Percentiles rank a stretch among this genome's conserved stretches.
phyloP scores from a whole-genome alignment of 2,888 invertebrate genomes.

The Mimas tiliae region DNA sequence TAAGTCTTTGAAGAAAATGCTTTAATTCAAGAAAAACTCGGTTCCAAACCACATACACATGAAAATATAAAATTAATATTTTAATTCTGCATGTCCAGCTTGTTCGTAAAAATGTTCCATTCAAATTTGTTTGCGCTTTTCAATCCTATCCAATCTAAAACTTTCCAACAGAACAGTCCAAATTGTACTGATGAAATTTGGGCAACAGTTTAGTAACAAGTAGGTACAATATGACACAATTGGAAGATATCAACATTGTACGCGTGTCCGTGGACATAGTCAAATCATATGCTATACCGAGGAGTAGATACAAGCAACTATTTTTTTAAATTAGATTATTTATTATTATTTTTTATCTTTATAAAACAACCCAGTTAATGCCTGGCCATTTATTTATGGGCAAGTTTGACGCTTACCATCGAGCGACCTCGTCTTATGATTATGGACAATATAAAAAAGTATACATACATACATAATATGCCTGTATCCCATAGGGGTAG shows the following conservation, averaged over 20 bases:
- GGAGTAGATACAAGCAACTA: constrained; percentile 25
- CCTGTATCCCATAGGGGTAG: no score
- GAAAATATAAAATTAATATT: neutral
- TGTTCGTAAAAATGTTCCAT: neutral
- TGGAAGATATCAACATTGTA: constrained; percentile 27
- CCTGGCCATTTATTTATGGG: no score
- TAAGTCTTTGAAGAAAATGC: no score
- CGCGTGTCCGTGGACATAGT: constrained; percentile 22
- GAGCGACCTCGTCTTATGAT: no score
- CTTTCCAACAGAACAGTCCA: constrained; percentile 1
- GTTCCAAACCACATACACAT: neutral
- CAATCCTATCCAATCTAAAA: constrained; percentile 23
- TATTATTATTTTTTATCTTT: no score
- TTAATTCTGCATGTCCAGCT: neutral
- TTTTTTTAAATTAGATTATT: neutral
- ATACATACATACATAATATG: no score
- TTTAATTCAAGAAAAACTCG: neutral
- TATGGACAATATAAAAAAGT: no score
- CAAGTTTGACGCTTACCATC: no score
- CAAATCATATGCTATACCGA: constrained; percentile 6
- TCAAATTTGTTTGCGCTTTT: constrained; percentile 11
- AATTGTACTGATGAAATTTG: constrained; percentile 25
- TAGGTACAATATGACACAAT: constrained; percentile 26
- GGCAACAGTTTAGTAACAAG: constrained; percentile 25
- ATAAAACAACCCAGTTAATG: no score